Percentiles rank a stretch among this genome's conserved stretches.
Conservation (phyloP, 2,113 vertebrate species). For the Oryctolagus cuniculus region DNA sequence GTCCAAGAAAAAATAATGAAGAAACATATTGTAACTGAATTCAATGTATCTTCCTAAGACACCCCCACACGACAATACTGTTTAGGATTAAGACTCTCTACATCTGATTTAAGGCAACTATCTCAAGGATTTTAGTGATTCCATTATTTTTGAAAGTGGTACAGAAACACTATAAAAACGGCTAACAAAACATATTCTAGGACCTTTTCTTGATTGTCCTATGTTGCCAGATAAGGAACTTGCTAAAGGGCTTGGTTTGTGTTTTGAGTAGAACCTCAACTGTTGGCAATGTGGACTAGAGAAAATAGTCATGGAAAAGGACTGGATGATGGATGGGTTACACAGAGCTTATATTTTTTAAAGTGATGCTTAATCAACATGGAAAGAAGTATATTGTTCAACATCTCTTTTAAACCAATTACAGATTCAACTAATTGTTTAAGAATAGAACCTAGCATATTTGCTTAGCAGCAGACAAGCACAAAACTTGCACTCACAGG, state of each 20-base stretch:
- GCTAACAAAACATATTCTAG: neutral
- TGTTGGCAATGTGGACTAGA: neutral
- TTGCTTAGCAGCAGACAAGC: constrained; percentile 39
- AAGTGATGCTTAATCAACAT: neutral
- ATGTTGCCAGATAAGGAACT: neutral
- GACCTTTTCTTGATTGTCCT: neutral
- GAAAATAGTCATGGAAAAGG: neutral
- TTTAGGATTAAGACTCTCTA: neutral
- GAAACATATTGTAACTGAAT: neutral
- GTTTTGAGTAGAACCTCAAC: neutral
- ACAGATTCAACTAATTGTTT: constrained; percentile 8
- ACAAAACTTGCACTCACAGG: neutral
- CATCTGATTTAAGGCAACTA: neutral
- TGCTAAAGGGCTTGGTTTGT: neutral
- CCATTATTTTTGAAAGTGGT: neutral
- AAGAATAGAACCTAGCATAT: constrained; percentile 22
- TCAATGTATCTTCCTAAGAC: neutral
- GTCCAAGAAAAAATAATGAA: constrained; percentile 35
- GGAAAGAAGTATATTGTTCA: neutral
- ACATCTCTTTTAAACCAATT: constrained; percentile 29
- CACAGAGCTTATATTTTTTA: neutral
- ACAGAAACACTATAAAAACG: neutral
- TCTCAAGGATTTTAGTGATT: constrained; percentile 1
- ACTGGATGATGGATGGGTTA: neutral
- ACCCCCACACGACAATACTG: neutral